phyloP scores from a whole-genome alignment of 2,113 vertebrate species.

The Thryonomys swinderianus region DNA sequence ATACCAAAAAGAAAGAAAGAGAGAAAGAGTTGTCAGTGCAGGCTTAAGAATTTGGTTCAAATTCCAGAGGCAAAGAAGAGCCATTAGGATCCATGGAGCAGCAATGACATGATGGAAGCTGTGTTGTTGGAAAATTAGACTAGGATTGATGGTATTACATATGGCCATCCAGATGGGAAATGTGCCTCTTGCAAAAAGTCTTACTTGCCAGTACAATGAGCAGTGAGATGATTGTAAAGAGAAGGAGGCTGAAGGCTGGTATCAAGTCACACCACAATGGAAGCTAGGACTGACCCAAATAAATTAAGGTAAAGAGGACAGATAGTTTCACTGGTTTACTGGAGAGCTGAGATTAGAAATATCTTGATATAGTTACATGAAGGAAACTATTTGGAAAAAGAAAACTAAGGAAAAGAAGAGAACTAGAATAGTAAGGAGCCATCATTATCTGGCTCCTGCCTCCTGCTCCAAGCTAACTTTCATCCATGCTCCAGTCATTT shows the following conservation, averaged over 20 bases:
- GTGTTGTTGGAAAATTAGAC: constrained; percentile 61
- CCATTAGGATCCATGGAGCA: not conserved
- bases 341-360: not conserved
- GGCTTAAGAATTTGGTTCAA: constrained; percentile 34
- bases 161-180: constrained; percentile 67
- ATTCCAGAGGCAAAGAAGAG: constrained; percentile 32
- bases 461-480: constrained; percentile 22
- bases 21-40: not conserved
- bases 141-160: constrained; percentile 54
- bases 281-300: not conserved
- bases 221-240: constrained; percentile 20
- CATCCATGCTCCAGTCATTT: not conserved
- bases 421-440: not conserved
- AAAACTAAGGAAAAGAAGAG: not conserved
- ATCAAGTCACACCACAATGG: not conserved
- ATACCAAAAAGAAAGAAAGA: too few species aligned
- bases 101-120: constrained; percentile 19
- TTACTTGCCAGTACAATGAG: constrained; percentile 34
- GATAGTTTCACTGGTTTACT: not conserved
- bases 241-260: constrained; percentile 20
- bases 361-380: not conserved
- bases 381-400: not conserved
- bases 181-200: constrained; percentile 37
- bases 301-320: constrained; percentile 8
- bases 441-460: not conserved